Evolutionary conservation across 2,113 vertebrate species (phyloP), one percentile per base, ranked within the genome.

Genomic region (Corythornis vintsioides): DNA sequence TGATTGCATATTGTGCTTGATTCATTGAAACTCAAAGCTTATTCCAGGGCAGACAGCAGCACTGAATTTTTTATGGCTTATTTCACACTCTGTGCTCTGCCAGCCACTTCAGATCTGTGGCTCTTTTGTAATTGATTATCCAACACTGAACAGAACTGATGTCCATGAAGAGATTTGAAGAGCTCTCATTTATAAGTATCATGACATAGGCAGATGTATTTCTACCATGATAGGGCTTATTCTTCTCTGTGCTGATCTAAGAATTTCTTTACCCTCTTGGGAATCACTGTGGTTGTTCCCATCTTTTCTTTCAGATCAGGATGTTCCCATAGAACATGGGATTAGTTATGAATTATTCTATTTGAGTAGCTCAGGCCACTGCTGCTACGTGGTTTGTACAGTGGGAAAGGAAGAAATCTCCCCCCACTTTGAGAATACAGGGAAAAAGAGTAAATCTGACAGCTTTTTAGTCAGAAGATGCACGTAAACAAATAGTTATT

Each of bases 21-120:
- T 82, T 87, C 81, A 66, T 79, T 89, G 77, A 67, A 95, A 89
- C 78, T 56, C 64, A 83, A 81, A 91, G 61, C 56, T 70, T 89
- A 64, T 85, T 91, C 65, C 87, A 89, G 40, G 53, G 52, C 52
- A 95, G 72, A 83, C n/a, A 92, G 56, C 14, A 88, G 61, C 57
- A 77, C 43, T 73, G 75, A 88, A 47, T 92, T 86, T 94, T 96
- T 91, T 91, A 92, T 77, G 74, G 64, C 67, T 94, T 88, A 85
- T 95, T 94, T 94, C 87, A 95, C 75, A 93, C 74, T 60, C 55
- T 28, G 47, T 78, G 78, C 79, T 91, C 71, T 92, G 78, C 78
- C 79, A 93, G 31, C 52, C 65, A 66, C 66, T 93, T 93, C 83
- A 85, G 52, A 89, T 71, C 63, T 57, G 26, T 75, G 74, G 12